These are phyloP conservation scores for Zaprionus bogoriensis DNA, from an alignment of 2,888 invertebrate species.

Conservation along the genomic window DNA sequence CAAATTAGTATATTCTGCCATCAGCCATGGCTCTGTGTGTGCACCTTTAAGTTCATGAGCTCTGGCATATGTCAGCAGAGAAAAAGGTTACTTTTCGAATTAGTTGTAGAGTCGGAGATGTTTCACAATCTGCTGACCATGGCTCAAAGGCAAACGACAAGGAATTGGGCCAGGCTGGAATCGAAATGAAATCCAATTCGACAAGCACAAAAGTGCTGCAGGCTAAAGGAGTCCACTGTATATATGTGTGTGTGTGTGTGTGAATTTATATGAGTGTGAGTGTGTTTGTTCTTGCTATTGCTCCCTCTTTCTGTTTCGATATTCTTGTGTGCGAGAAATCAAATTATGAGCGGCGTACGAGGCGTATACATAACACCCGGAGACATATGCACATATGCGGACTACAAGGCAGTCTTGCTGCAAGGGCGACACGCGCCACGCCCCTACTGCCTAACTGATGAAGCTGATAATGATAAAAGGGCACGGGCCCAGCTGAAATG, in stretches of 20 bases:
- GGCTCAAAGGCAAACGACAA: conserved; percentile 44
- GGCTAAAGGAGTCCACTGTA: conserved; percentile 29
- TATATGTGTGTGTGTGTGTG: conserved; percentile 7
- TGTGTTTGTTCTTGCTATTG: background rate
- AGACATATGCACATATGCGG: conserved; percentile 55
- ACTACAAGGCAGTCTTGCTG: conserved; percentile 15
- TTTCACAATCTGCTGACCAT: conserved; percentile 52
- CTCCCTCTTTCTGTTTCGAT: conserved; percentile 19
- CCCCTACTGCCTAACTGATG: conserved; percentile 51
- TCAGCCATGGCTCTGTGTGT: background rate
- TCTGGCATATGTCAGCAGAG: background rate
- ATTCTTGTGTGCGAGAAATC: conserved; percentile 52
- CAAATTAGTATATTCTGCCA: background rate
- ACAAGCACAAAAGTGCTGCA: conserved; percentile 46
- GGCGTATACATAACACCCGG: conserved; percentile 21
- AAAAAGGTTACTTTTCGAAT: background rate
- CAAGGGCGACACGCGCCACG: background rate
- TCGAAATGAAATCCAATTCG: conserved; percentile 50
- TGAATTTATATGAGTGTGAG: too few relatives aligned
- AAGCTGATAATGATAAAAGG: conserved; percentile 64
- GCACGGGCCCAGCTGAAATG: conserved; percentile 46
- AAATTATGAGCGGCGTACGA: conserved; percentile 52
- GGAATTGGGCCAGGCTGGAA: conserved; percentile 22
- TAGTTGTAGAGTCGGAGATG: conserved; percentile 9
- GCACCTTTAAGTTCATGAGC: background rate